Percentiles rank a stretch among this genome's conserved stretches.
phyloP scores from a whole-genome alignment of 2,797 vertebrate species.

The Danio tinwini region DNA sequence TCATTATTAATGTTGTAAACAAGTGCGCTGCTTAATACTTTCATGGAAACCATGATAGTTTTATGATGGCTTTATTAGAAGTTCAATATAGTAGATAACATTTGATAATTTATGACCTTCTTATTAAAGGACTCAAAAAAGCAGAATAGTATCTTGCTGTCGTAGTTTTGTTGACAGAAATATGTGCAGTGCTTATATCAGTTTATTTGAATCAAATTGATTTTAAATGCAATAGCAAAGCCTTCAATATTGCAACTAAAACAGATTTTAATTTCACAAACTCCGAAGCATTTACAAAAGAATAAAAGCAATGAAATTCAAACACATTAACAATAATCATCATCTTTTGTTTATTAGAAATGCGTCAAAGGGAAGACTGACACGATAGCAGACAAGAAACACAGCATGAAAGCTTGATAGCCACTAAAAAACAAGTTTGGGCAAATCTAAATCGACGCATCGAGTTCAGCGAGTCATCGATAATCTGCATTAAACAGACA shows the following conservation, averaged over 20 bases:
- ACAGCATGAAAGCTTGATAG: not conserved
- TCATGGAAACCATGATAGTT: too few relatives aligned
- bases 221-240: not conserved
- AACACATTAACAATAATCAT: not conserved
- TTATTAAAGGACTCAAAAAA: too few relatives aligned
- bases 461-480: not conserved
- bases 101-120: too few relatives aligned
- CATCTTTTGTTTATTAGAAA: slow-evolving; percentile 24
- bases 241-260: not conserved
- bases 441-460: not conserved
- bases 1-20: too few relatives aligned
- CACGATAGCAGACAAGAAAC: not conserved
- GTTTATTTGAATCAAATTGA: too few relatives aligned
- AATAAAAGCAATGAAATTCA: not conserved
- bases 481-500: not conserved
- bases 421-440: not conserved
- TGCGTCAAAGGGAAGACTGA: not conserved
- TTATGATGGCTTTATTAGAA: too few relatives aligned
- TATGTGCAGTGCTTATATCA: too few relatives aligned
- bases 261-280: not conserved
- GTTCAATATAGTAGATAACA: too few relatives aligned
- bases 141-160: too few relatives aligned
- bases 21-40: too few relatives aligned
- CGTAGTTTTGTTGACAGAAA: too few relatives aligned
- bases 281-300: not conserved